phyloP scores from a whole-genome alignment of 2,797 vertebrate species.

The Brachymystax lenok region DNA sequence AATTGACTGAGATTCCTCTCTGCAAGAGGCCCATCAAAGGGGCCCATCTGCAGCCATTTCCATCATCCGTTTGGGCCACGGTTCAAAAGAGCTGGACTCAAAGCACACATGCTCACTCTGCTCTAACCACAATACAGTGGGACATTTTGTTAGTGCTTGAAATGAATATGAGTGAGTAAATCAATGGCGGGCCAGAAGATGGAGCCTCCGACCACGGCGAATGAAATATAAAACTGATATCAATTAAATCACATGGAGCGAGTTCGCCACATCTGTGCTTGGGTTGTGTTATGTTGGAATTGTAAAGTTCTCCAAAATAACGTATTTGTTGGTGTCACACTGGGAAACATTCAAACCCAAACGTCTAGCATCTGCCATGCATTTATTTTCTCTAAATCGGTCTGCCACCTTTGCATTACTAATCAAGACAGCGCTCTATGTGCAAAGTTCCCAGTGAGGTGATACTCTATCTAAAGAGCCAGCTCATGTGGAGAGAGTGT shows the following conservation, averaged over 20 bases:
- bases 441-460: not conserved
- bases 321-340: not conserved
- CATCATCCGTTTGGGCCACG: conserved; percentile 25
- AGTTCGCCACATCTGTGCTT: not conserved
- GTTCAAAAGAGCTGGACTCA: conserved; percentile 10
- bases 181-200: not conserved
- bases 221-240: conserved; percentile 12
- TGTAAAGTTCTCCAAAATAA: not conserved
- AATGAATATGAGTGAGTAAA: conserved; percentile 8
- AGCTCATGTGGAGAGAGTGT: not conserved
- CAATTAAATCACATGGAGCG: not conserved
- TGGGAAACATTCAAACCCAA: not conserved
- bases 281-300: not conserved
- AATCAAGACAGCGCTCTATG: not conserved
- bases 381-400: not conserved
- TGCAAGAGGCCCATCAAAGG: conserved; percentile 15
- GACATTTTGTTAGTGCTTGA: conserved; percentile 14
- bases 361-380: not conserved
- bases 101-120: not conserved
- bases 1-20: conserved; percentile 33
- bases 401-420: not conserved
- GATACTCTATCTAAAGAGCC: not conserved
- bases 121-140: not conserved
- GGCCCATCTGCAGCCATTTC: conserved; percentile 36
- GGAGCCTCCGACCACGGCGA: not conserved